Percentiles rank a stretch among this genome's conserved stretches.
Evolutionary conservation across 2,888 invertebrate species (phyloP).

Genomic region (Encarsia formosa): DNA sequence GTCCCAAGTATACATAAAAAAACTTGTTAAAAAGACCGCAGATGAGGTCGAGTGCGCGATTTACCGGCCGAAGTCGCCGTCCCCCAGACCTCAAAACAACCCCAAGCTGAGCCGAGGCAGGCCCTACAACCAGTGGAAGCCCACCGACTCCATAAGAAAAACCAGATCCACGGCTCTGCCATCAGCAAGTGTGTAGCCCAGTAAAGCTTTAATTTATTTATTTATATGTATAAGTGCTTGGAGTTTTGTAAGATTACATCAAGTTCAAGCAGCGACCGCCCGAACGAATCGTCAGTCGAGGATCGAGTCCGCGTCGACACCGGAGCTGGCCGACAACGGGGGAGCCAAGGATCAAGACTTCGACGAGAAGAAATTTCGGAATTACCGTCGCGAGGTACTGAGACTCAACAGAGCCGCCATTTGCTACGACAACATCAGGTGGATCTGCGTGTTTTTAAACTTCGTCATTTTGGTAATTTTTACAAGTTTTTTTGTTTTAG

Average conservation of each 20-base stretch:
- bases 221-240: background rate
- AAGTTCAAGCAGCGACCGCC: background rate
- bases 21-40: slow-evolving; percentile 1
- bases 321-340: slow-evolving; percentile 9
- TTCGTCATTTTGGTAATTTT: slow-evolving; percentile 7
- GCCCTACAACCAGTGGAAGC: slow-evolving; percentile 3
- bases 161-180: slow-evolving; percentile 13
- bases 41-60: background rate
- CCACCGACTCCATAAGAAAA: slow-evolving; percentile 9
- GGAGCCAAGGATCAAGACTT: background rate
- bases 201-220: background rate
- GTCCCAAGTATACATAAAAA: too few species aligned
- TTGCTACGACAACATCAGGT: slow-evolving; percentile 15
- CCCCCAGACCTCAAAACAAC: background rate
- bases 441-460: slow-evolving; percentile 16
- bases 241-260: background rate
- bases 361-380: background rate
- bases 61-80: slow-evolving; percentile 1
- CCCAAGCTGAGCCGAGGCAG: slow-evolving; percentile 1
- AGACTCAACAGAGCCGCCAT: slow-evolving; percentile 4
- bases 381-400: background rate
- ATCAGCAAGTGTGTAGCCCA: slow-evolving; percentile 1
- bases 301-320: slow-evolving; percentile 9
- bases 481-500: background rate
- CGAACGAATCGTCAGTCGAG: slow-evolving; percentile 1